Base-by-base conservation (phyloP, 2,113 vertebrate species). In the Alosa alosa region DNA sequence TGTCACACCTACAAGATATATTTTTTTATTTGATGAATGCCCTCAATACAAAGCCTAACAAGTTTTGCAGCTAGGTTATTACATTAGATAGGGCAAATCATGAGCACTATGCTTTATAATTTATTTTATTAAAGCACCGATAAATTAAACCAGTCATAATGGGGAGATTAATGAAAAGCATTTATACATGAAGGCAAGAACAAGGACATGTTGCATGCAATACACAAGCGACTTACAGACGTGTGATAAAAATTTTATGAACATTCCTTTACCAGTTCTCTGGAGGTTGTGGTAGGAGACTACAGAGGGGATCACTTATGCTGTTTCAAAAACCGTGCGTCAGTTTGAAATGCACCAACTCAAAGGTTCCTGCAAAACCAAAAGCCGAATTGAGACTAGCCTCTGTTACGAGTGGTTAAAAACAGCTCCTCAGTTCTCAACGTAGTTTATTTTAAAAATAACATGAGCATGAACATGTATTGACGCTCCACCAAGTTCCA, bases 231-330 rank as follows among this genome's bases (percentile, higher is more conserved):
- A 52, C 22, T 86, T 83, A 84, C 50, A 72, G 50, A 17, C 47
- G 20, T 46, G 46, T 75, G 36, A 84, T 81, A 20, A 78, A 83
- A 86, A 45, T 86, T 68, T 31, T 31, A 75, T 84, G 55, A 57
- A 75, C 49, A 64, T 83, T 84, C 15, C 5, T 25, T 46, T 15
- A 39, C 31, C 72, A 78, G 36, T 15, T 78, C 72, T 78, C 72
- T 39, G 10, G 31, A 36, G 36, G 9, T 78, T 78, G 72, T 11
- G 20, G 31, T 31, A 78, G 17, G 31, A 39, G 36, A 15, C 25
- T 78, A 39, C 72, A 78, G 72, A 78, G 72, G 72, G 72, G 72
- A 78, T 78, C 72, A 78, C 72, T 39, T 17, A 78, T 78, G 72
- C 25, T 78, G 72, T 78, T 78, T 78, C 72, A 78, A 78, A 78